phyloP scores from a whole-genome alignment of 2,888 invertebrate genomes.

The Thysanoteuthis rhombus region DNA sequence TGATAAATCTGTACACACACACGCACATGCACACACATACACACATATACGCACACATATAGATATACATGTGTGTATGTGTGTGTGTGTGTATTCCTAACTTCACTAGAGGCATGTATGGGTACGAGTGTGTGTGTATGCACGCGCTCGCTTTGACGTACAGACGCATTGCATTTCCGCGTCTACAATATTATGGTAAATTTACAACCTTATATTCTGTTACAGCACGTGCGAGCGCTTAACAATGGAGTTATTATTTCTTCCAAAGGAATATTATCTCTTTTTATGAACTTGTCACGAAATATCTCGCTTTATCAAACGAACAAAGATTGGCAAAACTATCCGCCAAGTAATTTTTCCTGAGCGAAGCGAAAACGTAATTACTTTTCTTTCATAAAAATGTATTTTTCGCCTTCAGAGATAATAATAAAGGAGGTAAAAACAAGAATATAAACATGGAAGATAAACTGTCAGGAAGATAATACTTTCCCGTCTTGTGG shows the following conservation, averaged over 20 bases:
- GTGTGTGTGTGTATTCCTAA: not conserved
- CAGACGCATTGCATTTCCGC: too few species aligned
- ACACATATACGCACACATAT: not conserved
- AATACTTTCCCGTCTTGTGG: not conserved
- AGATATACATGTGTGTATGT: not conserved
- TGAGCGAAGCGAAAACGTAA: not conserved
- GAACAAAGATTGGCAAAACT: not conserved
- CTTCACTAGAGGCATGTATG: too few species aligned
- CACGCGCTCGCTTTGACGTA: too few species aligned
- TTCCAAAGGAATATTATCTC: not conserved
- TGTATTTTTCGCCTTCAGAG: not conserved
- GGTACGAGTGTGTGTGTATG: not conserved
- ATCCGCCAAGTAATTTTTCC: not conserved
- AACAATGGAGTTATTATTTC: not conserved
- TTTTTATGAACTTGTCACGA: not conserved
- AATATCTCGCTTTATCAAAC: not conserved
- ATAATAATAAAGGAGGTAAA: not conserved
- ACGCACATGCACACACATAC: too few species aligned
- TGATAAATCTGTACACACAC: not conserved
- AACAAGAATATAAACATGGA: not conserved
- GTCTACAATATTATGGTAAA: too few species aligned
- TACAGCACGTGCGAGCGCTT: not conserved
- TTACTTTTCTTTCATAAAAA: slow-evolving; percentile 12
- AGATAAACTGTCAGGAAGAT: not conserved
- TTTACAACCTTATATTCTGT: not conserved